Evolutionary conservation across 2,888 invertebrate genomes (phyloP).

Genomic region (Euzetes globulus): DNA sequence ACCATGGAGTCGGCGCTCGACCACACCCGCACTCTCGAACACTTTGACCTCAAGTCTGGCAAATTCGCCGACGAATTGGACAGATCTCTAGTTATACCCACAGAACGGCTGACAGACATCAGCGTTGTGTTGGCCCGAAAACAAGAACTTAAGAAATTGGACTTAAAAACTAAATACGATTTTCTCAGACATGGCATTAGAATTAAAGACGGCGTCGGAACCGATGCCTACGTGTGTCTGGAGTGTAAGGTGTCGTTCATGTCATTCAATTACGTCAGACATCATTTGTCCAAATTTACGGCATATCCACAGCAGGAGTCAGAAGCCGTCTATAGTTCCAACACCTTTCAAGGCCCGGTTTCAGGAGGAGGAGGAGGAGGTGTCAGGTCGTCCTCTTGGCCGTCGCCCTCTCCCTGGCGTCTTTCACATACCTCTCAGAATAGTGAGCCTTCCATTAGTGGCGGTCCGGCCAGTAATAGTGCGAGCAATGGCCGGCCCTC

Average conservation of each 20-base stretch:
- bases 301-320: background rate
- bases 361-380: too few species aligned
- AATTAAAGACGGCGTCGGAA: slow-evolving; percentile 1
- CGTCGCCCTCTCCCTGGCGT: too few species aligned
- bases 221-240: background rate
- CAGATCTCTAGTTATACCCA: background rate
- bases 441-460: too few species aligned
- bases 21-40: background rate
- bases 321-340: background rate
- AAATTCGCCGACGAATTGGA: background rate
- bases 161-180: background rate
- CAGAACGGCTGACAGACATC: background rate
- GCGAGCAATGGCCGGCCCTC: too few species aligned
- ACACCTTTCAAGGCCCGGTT: background rate
- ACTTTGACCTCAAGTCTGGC: background rate
- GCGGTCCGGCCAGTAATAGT: too few species aligned
- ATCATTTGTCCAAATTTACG: background rate
- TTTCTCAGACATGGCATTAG: background rate
- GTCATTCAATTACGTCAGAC: background rate
- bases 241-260: background rate
- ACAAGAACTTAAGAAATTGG: slow-evolving; percentile 5
- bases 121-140: background rate
- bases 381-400: too few species aligned
- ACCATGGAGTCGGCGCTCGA: background rate
- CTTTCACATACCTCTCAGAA: too few species aligned